Base-by-base conservation (phyloP, 2,888 invertebrate genomes). In the Nesidiocoris tenuis region DNA sequence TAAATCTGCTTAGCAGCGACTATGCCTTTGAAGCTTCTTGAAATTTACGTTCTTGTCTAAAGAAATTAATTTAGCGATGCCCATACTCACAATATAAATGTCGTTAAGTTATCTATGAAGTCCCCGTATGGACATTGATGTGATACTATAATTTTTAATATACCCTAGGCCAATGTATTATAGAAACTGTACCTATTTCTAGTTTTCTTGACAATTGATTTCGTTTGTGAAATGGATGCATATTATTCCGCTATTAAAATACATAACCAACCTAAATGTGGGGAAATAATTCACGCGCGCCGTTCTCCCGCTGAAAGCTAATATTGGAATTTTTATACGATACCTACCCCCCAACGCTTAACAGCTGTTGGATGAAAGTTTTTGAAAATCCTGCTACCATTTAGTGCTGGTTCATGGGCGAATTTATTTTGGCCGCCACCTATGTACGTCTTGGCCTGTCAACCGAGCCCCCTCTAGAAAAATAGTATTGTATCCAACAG, bases 71-170 rank as follows among this genome's bases (percentile, higher is more conserved):
- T 70, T 70, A 70, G 70, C 59, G 59, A 70, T 61, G 61, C 61
- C 72, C 72, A 63, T 72, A 72, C 72, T 72, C 72, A 72, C 61
- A n/a, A 61, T 61, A 72, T 61, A 61, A 72, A 72, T 61, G 63
- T 61, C 54, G 72, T 72, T 72, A 72, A 72, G 72, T 72, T 72
- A 61, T 72, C 39, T 72, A 72, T 72, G 55, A 70, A 72, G 72
- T 72, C 72, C 72, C 63, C 39, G 39, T 61, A 72, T 63, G 72
- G 72, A 72, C 72, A 72, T 72, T 72, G 72, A 72, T 72, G 72
- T 72, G 72, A 72, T 72, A 72, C 61, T 72, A 61, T 72, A 61
- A 72, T 72, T 72, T 61, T 63, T 72, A 71, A 72, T 63, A 22
- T 72, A 54, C 57, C 3, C 63, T 72, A 72, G 72, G 63, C 22